phyloP scores from a whole-genome alignment of 2,797 vertebrate species.

The Notamacropus eugenii region DNA sequence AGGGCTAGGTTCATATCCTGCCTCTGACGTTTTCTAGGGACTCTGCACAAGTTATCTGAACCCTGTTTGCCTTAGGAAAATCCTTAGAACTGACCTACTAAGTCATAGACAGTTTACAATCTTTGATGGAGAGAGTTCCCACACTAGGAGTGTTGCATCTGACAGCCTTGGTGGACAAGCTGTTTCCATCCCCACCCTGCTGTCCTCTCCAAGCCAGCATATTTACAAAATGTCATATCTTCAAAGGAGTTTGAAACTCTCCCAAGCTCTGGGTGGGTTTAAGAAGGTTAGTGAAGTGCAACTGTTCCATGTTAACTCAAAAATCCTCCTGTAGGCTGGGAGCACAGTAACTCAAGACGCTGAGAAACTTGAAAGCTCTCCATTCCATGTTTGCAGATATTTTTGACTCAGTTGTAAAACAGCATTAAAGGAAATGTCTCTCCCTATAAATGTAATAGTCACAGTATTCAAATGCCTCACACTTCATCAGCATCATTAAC shows the following conservation, averaged over 20 bases:
- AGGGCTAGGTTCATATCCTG: not conserved
- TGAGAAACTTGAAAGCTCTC: conserved; percentile 73
- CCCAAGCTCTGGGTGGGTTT: conserved; percentile 51
- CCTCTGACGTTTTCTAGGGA: not conserved
- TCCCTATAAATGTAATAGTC: conserved; percentile 66
- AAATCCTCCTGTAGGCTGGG: conserved; percentile 31
- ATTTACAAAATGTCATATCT: conserved; percentile 50
- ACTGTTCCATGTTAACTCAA: conserved; percentile 59
- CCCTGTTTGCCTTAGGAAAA: not conserved
- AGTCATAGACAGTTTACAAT: not conserved
- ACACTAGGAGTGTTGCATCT: conserved; percentile 3
- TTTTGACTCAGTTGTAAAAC: conserved; percentile 70
- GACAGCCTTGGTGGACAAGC: conserved; percentile 23
- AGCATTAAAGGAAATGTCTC: conserved; percentile 71
- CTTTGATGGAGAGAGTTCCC: not conserved
- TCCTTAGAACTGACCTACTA: not conserved
- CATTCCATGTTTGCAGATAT: conserved; percentile 74
- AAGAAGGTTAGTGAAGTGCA: conserved; percentile 37
- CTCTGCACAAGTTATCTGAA: not conserved
- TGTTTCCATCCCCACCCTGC: not conserved
- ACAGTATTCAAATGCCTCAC: conserved; percentile 70
- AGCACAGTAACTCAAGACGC: conserved; percentile 64
- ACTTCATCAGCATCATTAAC: conserved; percentile 71
- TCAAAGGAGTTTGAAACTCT: conserved; percentile 63
- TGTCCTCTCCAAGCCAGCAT: not conserved